A percentile compares a stretch with the other conserved stretches of the same genome.
Evolutionary conservation across 1,140 invertebrate species (phyloP).

Genomic region (Delia radicum): DNA sequence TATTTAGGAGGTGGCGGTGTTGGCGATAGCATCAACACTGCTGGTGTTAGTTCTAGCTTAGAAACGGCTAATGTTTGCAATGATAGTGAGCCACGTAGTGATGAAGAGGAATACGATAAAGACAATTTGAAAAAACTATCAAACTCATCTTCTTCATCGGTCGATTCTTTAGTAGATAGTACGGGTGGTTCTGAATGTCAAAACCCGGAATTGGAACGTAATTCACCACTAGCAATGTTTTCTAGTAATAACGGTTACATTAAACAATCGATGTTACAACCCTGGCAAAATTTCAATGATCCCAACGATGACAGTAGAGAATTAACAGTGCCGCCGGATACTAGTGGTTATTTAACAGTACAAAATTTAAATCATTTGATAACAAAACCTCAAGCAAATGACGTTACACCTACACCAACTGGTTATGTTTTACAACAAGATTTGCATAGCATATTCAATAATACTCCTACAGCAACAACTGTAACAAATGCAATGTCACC

Average conservation of each 20-base stretch:
- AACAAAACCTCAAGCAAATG: not conserved
- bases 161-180: conserved; percentile 18
- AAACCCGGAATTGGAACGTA: not conserved
- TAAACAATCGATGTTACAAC: conserved; percentile 7
- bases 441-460: conserved; percentile 22
- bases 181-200: not conserved
- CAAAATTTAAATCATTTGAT: not conserved
- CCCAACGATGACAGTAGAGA: not conserved
- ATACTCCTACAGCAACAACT: not conserved
- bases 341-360: conserved; percentile 1
- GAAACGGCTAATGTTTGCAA: not conserved
- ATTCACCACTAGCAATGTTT: not conserved
- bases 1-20: conserved; percentile 17
- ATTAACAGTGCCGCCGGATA: not conserved
- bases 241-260: conserved; percentile 14
- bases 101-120: not conserved
- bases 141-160: not conserved
- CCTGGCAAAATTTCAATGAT: not conserved
- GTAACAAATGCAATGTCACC: not conserved
- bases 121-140: not conserved
- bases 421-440: conserved; percentile 21
- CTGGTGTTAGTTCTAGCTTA: not conserved
- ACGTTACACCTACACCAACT: not conserved
- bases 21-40: not conserved
- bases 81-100: not conserved